Evolutionary conservation across 2,113 vertebrate genomes (phyloP).

Genomic region (Elaphurus davidianus): DNA sequence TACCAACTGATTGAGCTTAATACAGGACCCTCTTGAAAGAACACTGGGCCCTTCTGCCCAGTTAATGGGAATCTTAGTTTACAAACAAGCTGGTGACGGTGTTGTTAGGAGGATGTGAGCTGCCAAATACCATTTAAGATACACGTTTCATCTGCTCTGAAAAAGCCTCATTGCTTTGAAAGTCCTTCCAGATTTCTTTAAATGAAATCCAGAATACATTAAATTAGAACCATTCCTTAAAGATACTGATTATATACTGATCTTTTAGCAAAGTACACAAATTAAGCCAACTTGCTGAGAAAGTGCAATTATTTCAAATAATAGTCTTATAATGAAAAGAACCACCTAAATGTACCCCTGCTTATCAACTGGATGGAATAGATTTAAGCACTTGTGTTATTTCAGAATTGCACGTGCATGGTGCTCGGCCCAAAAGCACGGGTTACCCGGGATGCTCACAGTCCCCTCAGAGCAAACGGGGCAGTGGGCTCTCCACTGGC

Average conservation of each 20-base stretch:
- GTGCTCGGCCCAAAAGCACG: neutral
- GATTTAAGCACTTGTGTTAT: neutral
- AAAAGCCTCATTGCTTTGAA: slow-evolving; percentile 55
- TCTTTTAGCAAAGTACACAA: slow-evolving; percentile 52
- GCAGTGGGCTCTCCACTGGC: neutral
- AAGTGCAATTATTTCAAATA: slow-evolving; percentile 29
- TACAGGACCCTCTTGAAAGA: neutral
- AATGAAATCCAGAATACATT: slow-evolving; percentile 70
- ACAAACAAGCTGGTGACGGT: slow-evolving; percentile 29
- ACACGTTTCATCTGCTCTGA: slow-evolving; percentile 60
- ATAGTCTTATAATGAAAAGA: neutral
- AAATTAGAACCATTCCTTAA: slow-evolving; percentile 68
- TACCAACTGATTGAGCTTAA: neutral
- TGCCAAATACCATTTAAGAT: slow-evolving; percentile 51
- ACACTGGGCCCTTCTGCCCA: neutral
- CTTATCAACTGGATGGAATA: neutral
- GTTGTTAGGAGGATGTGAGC: neutral
- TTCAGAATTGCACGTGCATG: neutral
- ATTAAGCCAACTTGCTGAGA: slow-evolving; percentile 49
- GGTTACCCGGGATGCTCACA: neutral
- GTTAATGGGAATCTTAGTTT: slow-evolving; percentile 29
- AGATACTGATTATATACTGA: slow-evolving; percentile 48
- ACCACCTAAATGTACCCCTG: neutral
- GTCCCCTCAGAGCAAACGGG: neutral
- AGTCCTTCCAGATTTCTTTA: slow-evolving; percentile 70